Percentiles rank a stretch among this genome's conserved stretches.
Evolutionary conservation across 2,797 vertebrate genomes (phyloP).

Genomic region (Gastrophryne carolinensis): DNA sequence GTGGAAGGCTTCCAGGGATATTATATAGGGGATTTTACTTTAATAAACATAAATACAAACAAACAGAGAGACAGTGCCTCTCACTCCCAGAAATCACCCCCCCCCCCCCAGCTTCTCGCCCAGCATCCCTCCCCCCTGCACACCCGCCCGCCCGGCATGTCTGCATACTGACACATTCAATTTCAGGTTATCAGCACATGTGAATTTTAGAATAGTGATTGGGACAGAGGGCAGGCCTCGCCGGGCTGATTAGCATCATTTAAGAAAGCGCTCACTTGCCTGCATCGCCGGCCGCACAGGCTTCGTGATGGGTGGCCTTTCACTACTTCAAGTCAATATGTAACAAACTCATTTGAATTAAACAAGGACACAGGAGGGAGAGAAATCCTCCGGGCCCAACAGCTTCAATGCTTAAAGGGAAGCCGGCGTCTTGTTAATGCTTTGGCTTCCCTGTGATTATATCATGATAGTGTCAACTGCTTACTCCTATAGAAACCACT

Average conservation of each 20-base stretch:
- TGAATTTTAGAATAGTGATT: conserved; percentile 89
- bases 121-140: not conserved
- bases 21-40: conserved; percentile 42
- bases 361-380: conserved; percentile 72
- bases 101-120: conserved; percentile 61
- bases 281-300: conserved; percentile 77
- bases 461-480: too few relatives aligned
- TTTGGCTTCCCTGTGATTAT: too few relatives aligned
- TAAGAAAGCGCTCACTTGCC: conserved; percentile 87
- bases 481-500: too few relatives aligned
- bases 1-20: not conserved
- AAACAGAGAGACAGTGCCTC: conserved; percentile 59
- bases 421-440: too few relatives aligned
- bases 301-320: conserved; percentile 90
- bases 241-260: conserved; percentile 96
- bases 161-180: conserved; percentile 88
- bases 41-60: conserved; percentile 57
- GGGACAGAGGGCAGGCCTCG: conserved; percentile 89
- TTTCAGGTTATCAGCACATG: conserved; percentile 94
- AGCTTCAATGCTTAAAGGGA: too few relatives aligned
- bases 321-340: conserved; percentile 83
- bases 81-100: too few relatives aligned
- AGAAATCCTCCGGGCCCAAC: conserved; percentile 58
- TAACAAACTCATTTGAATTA: conserved; percentile 83
- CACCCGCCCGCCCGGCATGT: conserved; percentile 56